Conservation (phyloP, 23 tunicate genomes). For the Ascidia mentula region DNA sequence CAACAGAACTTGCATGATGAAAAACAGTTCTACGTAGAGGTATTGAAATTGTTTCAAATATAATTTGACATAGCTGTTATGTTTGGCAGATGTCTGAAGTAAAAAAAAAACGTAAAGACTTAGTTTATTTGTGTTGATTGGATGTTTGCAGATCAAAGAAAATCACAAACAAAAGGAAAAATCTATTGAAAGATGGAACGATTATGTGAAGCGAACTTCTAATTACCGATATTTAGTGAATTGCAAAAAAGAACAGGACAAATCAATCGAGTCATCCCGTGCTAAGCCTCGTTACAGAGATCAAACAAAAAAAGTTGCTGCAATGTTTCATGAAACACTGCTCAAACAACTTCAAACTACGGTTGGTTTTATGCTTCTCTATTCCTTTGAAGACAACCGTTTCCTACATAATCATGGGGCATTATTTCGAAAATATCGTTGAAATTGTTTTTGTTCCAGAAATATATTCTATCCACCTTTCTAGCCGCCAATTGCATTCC, state of each 20-base stretch:
- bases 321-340: slow-evolving; percentile 47
- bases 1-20: slow-evolving; percentile 87
- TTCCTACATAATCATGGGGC: no score
- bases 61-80: no score
- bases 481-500: no score
- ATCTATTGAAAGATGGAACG: slow-evolving; percentile 61
- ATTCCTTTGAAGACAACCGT: no score
- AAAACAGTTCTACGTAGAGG: slow-evolving; percentile 83
- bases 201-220: slow-evolving; percentile 84
- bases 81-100: neutral
- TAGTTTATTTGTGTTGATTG: neutral
- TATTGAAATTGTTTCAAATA: slow-evolving; percentile 5
- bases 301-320: neutral
- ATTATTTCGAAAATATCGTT: no score
- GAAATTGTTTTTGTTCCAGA: no score
- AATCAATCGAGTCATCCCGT: slow-evolving; percentile 80
- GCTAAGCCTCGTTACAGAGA: slow-evolving; percentile 64
- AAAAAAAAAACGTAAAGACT: neutral
- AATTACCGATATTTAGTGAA: slow-evolving; percentile 42
- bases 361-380: no score
- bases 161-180: slow-evolving; percentile 66
- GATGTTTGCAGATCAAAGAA: slow-evolving; percentile 57
- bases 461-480: no score
- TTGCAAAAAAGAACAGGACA: slow-evolving; percentile 74
- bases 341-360: slow-evolving; percentile 62